These are phyloP conservation scores for Limnephilus marmoratus DNA, from an alignment of 2,888 invertebrate genomes.

Conservation along the genomic window DNA sequence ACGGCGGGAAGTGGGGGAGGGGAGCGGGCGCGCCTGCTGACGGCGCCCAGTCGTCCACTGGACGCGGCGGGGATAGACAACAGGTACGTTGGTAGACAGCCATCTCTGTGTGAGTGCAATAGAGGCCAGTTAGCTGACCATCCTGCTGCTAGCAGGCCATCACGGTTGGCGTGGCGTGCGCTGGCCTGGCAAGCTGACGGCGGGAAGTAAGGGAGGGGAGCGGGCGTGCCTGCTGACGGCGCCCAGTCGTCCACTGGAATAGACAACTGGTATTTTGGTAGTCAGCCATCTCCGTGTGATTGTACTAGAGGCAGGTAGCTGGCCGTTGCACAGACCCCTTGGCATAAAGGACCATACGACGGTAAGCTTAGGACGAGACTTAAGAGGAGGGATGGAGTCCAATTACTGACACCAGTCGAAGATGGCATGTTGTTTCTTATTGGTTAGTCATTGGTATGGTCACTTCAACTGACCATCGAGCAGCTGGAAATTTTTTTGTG, in stretches of 20 bases:
- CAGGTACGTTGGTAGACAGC: neutral
- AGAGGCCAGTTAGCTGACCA: neutral
- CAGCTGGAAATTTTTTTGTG: too few relatives aligned
- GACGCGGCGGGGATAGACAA: slow-evolving; percentile 9
- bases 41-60: slow-evolving; percentile 44
- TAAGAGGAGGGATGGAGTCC: too few relatives aligned
- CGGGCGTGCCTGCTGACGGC: slow-evolving; percentile 56
- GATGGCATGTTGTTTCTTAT: too few relatives aligned
- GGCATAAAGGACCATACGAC: too few relatives aligned
- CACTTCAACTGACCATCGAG: too few relatives aligned
- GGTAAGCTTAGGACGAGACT: too few relatives aligned
- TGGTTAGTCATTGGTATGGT: too few relatives aligned
- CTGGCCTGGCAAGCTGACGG: slow-evolving; percentile 59
- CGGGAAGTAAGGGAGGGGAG: slow-evolving; percentile 60
- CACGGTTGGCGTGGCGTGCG: slow-evolving; percentile 12
- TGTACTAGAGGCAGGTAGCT: too few relatives aligned
- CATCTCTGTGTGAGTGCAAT: neutral
- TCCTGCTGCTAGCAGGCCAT: slow-evolving; percentile 8
- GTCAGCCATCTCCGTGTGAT: too few relatives aligned
- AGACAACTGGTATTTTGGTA: neutral
- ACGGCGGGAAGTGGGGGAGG: slow-evolving; percentile 61
- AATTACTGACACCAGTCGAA: too few relatives aligned
- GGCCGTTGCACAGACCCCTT: too few relatives aligned
- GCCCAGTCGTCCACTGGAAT: neutral
- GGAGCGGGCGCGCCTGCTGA: slow-evolving; percentile 59